These are phyloP conservation scores for Drosophila paulistorum DNA, from an alignment of 1,140 invertebrate species.

Conservation along the genomic window DNA sequence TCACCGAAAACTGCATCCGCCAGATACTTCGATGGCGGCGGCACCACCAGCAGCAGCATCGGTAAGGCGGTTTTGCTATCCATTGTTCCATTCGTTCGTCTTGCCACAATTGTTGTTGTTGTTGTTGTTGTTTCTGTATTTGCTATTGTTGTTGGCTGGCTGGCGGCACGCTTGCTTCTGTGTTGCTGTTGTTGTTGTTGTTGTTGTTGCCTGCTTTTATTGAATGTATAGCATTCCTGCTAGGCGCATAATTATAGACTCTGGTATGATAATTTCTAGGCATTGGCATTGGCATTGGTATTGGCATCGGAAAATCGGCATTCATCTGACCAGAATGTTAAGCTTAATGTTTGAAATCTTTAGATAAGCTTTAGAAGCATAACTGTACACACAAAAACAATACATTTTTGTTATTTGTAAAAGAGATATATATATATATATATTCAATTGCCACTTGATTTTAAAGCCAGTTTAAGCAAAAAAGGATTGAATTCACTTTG, in stretches of 20 bases:
- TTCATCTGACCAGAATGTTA: conserved; percentile 57
- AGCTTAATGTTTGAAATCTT: conserved; percentile 46
- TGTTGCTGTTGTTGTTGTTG: conserved; percentile 56
- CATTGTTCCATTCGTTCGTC: conserved; percentile 56
- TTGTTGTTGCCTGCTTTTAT: conserved; percentile 39
- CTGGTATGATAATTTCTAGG: conserved; percentile 72
- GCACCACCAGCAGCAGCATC: no score
- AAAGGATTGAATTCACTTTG: no score
- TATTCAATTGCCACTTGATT: neutral
- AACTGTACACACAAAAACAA: conserved; percentile 7
- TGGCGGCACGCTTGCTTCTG: conserved; percentile 23
- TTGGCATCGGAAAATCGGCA: conserved; percentile 32
- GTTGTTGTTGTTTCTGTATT: conserved; percentile 25
- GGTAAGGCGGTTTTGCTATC: conserved; percentile 13
- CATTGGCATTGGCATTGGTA: conserved; percentile 44
- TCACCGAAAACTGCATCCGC: conserved; percentile 39
- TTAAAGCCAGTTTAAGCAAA: no score
- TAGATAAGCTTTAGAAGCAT: conserved; percentile 11
- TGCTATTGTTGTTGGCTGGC: conserved; percentile 46
- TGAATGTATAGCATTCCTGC: conserved; percentile 59
- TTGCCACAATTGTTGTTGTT: conserved; percentile 13
- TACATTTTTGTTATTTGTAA: neutral
- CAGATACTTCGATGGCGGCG: conserved; percentile 5
- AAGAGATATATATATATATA: conserved; percentile 7
- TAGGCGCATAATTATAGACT: conserved; percentile 65